phyloP scores from a whole-genome alignment of 2,113 vertebrate genomes.

The Peucedramus taeniatus region DNA sequence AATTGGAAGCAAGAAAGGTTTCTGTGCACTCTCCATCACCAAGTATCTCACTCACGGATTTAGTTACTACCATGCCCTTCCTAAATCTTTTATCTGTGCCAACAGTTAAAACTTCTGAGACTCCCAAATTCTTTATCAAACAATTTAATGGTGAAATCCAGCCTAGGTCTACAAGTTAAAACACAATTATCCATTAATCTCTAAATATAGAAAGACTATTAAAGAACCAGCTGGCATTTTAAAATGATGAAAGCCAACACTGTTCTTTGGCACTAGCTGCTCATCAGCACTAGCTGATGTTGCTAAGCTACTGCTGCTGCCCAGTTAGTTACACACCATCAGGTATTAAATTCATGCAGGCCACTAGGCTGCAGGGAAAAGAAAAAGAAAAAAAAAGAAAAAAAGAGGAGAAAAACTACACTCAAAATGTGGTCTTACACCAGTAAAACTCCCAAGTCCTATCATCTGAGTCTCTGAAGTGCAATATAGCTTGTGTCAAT shows the following conservation, averaged over 20 bases:
- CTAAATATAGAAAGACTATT: conserved; percentile 25
- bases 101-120: not conserved
- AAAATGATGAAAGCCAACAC: not conserved
- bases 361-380: not conserved
- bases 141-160: not conserved
- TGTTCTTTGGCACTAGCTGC: conserved; percentile 18
- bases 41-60: not conserved
- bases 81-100: not conserved
- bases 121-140: not conserved
- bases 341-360: conserved; percentile 8
- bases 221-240: conserved; percentile 38
- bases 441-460: not conserved
- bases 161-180: not conserved
- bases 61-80: not conserved
- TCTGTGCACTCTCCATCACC: not conserved
- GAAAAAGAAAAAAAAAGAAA: too few relatives aligned
- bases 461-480: not conserved
- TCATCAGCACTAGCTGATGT: not conserved
- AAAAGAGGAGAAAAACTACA: not conserved
- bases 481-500: not conserved
- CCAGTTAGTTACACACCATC: conserved; percentile 19
- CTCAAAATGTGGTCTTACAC: not conserved
- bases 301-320: conserved; percentile 59
- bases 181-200: not conserved
- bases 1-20: not conserved